Evolutionary conservation across 2,888 invertebrate genomes (phyloP).

Genomic region (Athalia cordata): DNA sequence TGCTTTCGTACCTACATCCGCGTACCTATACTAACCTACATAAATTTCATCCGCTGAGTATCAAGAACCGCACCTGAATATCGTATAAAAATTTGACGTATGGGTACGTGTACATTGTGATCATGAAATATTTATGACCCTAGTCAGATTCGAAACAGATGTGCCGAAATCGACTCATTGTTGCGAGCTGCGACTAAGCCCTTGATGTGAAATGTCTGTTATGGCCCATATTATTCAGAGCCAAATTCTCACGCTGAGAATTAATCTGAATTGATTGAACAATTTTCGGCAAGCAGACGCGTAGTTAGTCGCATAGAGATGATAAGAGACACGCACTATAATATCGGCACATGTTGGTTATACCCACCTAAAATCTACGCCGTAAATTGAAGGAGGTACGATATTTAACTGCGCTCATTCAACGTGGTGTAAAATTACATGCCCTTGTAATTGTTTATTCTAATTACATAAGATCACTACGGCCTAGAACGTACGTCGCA

Average conservation of each 20-base stretch:
- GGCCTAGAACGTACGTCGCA: background rate
- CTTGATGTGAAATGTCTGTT: no score
- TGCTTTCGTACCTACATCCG: background rate
- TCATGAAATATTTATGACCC: slow-evolving; percentile 9
- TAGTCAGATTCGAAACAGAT: background rate
- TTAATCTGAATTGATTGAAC: no score
- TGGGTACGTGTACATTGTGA: background rate
- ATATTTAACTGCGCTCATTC: background rate
- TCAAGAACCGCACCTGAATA: slow-evolving; percentile 1
- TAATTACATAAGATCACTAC: background rate
- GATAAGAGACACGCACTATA: no score
- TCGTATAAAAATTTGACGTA: slow-evolving; percentile 14
- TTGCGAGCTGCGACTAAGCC: no score
- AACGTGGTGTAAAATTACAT: background rate
- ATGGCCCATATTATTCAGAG: no score
- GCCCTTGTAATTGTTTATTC: slow-evolving; percentile 20
- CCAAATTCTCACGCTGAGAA: no score
- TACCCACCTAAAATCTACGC: no score
- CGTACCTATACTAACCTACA: background rate
- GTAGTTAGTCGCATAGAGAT: no score
- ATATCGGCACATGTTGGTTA: no score
- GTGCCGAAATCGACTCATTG: background rate
- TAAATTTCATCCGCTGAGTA: slow-evolving; percentile 1
- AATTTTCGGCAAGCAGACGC: no score
- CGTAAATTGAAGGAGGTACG: background rate